A percentile compares a stretch with the other conserved stretches of the same genome.
These are phyloP conservation scores for Oconnorella tubifera DNA, from an alignment of 2,888 invertebrate species.

Conservation along the genomic window DNA sequence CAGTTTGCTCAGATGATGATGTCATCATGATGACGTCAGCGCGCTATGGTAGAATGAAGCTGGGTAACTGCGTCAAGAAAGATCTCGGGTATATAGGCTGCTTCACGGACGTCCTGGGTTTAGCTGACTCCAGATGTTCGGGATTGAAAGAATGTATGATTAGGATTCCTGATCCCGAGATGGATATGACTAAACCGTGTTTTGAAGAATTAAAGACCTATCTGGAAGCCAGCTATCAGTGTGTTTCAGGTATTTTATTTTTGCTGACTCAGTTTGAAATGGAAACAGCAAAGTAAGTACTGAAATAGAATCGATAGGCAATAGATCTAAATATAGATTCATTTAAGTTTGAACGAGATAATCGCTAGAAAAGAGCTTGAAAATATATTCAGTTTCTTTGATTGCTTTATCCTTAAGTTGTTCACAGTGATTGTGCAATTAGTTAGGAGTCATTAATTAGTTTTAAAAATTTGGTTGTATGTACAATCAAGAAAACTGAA, in stretches of 20 bases:
- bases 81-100: slow-evolving; percentile 25
- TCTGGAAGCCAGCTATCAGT: slow-evolving; percentile 33
- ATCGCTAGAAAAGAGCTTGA: too few species aligned
- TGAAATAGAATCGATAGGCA: too few species aligned
- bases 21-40: slow-evolving; percentile 23
- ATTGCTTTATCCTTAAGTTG: too few species aligned
- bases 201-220: slow-evolving; percentile 35
- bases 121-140: slow-evolving; percentile 28
- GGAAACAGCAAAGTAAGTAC: too few species aligned
- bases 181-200: slow-evolving; percentile 31
- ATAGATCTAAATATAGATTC: too few species aligned
- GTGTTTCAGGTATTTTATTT: slow-evolving; percentile 27
- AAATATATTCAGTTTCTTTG: too few species aligned
- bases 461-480: too few species aligned
- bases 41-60: slow-evolving; percentile 18
- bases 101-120: slow-evolving; percentile 23
- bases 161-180: slow-evolving; percentile 30
- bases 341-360: too few species aligned
- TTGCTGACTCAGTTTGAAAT: too few species aligned
- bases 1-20: slow-evolving; percentile 14
- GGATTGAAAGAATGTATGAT: slow-evolving; percentile 26
- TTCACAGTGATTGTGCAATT: too few species aligned
- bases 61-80: slow-evolving; percentile 24
- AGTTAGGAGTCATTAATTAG: too few species aligned
- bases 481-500: too few species aligned